Base-by-base conservation (phyloP, 2,113 vertebrate species). In the Lanius ludovicianus region DNA sequence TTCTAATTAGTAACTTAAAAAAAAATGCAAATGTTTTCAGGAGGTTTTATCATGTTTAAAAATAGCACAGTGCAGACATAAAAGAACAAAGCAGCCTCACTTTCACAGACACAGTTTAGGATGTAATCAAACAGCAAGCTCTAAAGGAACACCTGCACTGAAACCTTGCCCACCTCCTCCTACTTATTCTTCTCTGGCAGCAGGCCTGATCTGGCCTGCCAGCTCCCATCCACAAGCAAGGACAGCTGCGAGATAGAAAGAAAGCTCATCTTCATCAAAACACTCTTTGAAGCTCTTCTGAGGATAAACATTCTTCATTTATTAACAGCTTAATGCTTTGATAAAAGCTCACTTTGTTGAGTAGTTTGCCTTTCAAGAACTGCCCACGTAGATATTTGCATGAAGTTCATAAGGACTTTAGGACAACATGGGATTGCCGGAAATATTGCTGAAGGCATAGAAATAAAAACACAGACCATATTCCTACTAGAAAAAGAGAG, bases 271-370 rank as follows among this genome's bases (percentile, higher is more conserved):
- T 96, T 97, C 94, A 96, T 97, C 97, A 89, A 96, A 97, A 98
- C 86, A 89, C 81, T 71, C 96, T 98, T 97, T 96, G 97, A 97
- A 95, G 94, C 84, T 95, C 81, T 95, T 95, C 91, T 96, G 94
- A 59, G 73, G 91, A 93, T 89, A 95, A 97, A 97, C 92, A 95
- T 92, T 90, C 96, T 96, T 92, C 95, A 90, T 97, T 97, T 96
- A 97, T 96, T 87, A 97, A 91, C 50, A 95, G 84, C 86, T 95
- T 97, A 96, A 96, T 89, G 94, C 97, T 97, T 94, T 96, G 62
- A 94, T 95, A 94, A 97, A 98, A 96, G 96, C 96, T 92, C 80
- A 93, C 97, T 98, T 96, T 97, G 97, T 97, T 95, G 88, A 96
- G 91, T 91, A 95, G 81, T 56, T 91, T 80, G 52, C 78, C 92